phyloP scores from a whole-genome alignment of 2,888 invertebrate genomes.

The Miltochrista miniata region DNA sequence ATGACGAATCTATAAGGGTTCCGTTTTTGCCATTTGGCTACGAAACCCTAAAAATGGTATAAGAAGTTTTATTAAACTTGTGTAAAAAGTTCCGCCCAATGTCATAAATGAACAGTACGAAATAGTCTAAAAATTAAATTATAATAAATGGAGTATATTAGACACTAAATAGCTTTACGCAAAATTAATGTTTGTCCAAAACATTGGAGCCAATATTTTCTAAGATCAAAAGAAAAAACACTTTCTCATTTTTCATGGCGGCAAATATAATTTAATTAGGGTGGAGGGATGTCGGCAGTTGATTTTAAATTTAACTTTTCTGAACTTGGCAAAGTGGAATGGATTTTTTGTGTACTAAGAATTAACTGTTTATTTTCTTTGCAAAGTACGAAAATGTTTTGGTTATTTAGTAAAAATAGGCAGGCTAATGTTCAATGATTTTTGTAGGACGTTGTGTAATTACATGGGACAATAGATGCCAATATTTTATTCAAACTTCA shows the following conservation, averaged over 20 bases:
- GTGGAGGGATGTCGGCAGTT: slow-evolving; percentile 65
- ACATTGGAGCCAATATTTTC: slow-evolving; percentile 62
- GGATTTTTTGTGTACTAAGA: slow-evolving; percentile 66
- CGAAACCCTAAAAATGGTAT: too few relatives aligned
- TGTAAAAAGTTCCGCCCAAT: too few relatives aligned
- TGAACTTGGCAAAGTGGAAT: slow-evolving; percentile 65
- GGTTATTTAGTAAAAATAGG: too few relatives aligned
- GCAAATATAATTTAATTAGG: slow-evolving; percentile 76
- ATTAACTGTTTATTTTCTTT: slow-evolving; percentile 64
- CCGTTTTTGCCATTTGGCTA: too few relatives aligned
- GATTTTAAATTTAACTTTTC: slow-evolving; percentile 73
- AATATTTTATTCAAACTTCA: too few relatives aligned
- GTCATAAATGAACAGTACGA: too few relatives aligned
- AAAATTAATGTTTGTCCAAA: slow-evolving; percentile 65
- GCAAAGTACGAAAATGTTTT: slow-evolving; percentile 14
- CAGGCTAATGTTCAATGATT: too few relatives aligned
- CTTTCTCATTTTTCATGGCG: slow-evolving; percentile 70
- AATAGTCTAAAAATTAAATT: too few relatives aligned
- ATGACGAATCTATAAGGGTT: too few relatives aligned
- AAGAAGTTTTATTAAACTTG: too few relatives aligned
- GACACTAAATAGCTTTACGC: slow-evolving; percentile 54
- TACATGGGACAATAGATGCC: too few relatives aligned
- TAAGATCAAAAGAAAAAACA: slow-evolving; percentile 65
- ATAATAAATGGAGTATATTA: slow-evolving; percentile 23
- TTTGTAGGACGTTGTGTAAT: too few relatives aligned